phyloP scores from a whole-genome alignment of 2,113 vertebrate genomes.

The Clupea harengus region DNA sequence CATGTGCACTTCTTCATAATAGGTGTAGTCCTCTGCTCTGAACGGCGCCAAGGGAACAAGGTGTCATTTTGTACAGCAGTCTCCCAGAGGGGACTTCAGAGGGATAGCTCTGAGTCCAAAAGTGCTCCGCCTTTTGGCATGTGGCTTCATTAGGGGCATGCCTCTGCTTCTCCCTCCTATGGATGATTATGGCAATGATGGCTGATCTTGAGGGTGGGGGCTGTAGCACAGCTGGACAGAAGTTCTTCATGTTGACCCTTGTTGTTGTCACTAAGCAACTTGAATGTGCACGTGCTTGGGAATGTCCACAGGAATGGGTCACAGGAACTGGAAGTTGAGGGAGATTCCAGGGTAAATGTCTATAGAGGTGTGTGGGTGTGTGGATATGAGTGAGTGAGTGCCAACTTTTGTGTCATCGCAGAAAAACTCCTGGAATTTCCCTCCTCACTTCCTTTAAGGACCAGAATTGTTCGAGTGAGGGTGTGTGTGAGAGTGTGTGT shows the following conservation, averaged over 20 bases:
- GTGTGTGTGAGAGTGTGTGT: background rate
- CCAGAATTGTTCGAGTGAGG: background rate
- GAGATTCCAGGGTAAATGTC: slow-evolving; percentile 1
- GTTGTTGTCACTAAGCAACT: background rate
- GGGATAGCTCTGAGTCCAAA: background rate
- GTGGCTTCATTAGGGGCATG: background rate
- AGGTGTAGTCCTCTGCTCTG: background rate
- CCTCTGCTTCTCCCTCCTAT: background rate
- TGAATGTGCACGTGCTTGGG: background rate
- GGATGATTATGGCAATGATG: background rate
- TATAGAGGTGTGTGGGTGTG: slow-evolving; percentile 23
- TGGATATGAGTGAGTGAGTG: slow-evolving; percentile 55
- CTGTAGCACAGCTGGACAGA: background rate
- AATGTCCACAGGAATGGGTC: background rate
- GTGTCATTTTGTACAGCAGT: background rate
- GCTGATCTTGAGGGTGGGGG: background rate
- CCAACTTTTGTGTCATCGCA: slow-evolving; percentile 60
- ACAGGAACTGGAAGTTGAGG: background rate
- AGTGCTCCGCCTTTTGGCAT: background rate
- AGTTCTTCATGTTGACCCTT: background rate
- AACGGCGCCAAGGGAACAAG: background rate
- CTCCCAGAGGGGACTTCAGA: background rate
- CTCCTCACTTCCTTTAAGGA: slow-evolving; percentile 49
- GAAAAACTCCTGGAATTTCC: slow-evolving; percentile 73
- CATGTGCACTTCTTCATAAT: background rate